phyloP scores from a whole-genome alignment of 23 tunicate species.

The Ciona savignyi region DNA sequence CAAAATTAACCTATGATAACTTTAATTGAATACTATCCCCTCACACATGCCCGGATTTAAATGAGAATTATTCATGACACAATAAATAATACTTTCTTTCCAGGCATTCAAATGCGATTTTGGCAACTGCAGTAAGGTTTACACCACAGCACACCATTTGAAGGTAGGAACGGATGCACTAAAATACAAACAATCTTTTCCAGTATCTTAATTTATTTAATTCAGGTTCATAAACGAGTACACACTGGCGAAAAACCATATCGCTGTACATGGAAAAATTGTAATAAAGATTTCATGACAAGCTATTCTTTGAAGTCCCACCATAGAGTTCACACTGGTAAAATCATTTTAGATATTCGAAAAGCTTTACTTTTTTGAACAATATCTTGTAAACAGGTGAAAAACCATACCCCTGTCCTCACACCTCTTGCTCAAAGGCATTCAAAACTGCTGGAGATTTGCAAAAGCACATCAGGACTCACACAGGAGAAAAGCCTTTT shows the following conservation, averaged over 20 bases:
- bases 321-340: conserved; percentile 67
- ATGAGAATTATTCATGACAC: background rate
- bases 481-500: conserved; percentile 84
- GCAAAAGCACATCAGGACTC: conserved; percentile 78
- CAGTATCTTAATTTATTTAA: background rate
- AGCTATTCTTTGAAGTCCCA: conserved; percentile 65
- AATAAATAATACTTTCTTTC: background rate
- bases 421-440: conserved; percentile 50
- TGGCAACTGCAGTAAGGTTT: conserved; percentile 29
- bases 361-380: background rate
- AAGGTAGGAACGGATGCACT: conserved; percentile 10
- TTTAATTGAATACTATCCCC: too few relatives aligned
- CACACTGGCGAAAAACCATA: conserved; percentile 79
- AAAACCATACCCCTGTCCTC: conserved; percentile 65
- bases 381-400: conserved; percentile 30
- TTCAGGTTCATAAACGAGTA: conserved; percentile 60
- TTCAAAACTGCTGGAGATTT: conserved; percentile 78
- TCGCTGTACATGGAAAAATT: conserved; percentile 51
- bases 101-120: conserved; percentile 27
- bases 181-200: background rate
- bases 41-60: background rate
- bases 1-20: too few relatives aligned
- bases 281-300: conserved; percentile 57
- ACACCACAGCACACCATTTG: conserved; percentile 53
- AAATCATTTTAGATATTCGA: too few relatives aligned